These are phyloP conservation scores for Cetonia aurata DNA, from an alignment of 2,888 invertebrate species.

Conservation along the genomic window DNA sequence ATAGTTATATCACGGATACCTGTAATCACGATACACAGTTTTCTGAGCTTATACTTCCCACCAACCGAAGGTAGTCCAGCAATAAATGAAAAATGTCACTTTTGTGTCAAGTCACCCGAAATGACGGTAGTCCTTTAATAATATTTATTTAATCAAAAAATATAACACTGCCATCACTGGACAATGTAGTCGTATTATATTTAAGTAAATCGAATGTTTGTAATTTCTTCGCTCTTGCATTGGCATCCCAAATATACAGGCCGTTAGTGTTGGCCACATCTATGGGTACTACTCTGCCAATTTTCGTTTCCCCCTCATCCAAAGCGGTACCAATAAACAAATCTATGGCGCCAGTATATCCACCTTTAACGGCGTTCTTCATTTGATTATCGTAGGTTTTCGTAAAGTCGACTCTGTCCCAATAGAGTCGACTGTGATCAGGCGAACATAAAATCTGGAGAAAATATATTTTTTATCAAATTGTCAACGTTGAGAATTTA, in stretches of 20 bases:
- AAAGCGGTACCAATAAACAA: neutral
- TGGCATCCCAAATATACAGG: slow-evolving; percentile 14
- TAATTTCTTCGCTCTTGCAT: neutral
- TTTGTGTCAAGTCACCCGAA: no score
- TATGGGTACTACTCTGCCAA: slow-evolving; percentile 17
- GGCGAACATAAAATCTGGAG: slow-evolving; percentile 20
- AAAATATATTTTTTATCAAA: neutral
- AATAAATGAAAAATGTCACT: no score
- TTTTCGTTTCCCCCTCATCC: slow-evolving; percentile 13
- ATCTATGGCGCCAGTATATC: neutral
- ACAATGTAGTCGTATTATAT: slow-evolving; percentile 20
- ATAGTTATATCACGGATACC: no score
- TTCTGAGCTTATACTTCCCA: no score
- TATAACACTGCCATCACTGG: slow-evolving; percentile 5
- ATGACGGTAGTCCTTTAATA: no score
- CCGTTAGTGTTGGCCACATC: slow-evolving; percentile 1
- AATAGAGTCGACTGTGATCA: slow-evolving; percentile 10
- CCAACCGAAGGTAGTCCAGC: no score
- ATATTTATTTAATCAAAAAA: neutral
- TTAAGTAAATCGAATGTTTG: slow-evolving; percentile 13
- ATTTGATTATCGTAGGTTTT: slow-evolving; percentile 14
- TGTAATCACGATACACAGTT: no score
- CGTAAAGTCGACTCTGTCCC: slow-evolving; percentile 18
- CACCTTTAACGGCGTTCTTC: slow-evolving; percentile 30
- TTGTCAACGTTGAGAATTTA: no score